Percentiles rank a stretch among this genome's conserved stretches.
Evolutionary conservation across 2,797 vertebrate species (phyloP).

Genomic region (Sebastes nivosus): DNA sequence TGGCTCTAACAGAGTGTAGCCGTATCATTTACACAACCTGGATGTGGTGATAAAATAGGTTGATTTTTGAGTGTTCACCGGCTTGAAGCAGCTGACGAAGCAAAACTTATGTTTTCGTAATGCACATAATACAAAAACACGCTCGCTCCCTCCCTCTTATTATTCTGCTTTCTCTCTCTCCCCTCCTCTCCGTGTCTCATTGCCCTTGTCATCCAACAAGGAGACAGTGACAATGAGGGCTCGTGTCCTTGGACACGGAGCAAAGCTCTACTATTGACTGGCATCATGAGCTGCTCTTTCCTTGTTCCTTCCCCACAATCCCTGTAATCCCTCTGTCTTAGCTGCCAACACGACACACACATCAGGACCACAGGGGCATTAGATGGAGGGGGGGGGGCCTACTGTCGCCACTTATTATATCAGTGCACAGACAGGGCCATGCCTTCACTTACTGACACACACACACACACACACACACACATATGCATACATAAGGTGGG

Average conservation of each 20-base stretch:
- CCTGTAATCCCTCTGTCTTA: constrained; percentile 77
- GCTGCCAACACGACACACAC: constrained; percentile 73
- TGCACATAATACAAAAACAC: constrained; percentile 1
- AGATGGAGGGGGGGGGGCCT: constrained; percentile 33
- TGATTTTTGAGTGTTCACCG: constrained; percentile 20
- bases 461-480: constrained; percentile 10
- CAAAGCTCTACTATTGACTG: constrained; percentile 76
- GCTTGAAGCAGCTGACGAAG: constrained; percentile 8
- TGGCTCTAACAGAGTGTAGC: not conserved
- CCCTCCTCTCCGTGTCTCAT: constrained; percentile 3
- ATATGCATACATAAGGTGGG: constrained; percentile 14
- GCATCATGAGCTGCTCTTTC: constrained; percentile 78
- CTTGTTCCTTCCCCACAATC: constrained; percentile 69
- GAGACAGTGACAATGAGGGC: constrained; percentile 69
- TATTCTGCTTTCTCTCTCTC: not conserved
- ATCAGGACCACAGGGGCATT: constrained; percentile 68
- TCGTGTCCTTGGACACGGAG: constrained; percentile 74
- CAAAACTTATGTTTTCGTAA: constrained; percentile 4
- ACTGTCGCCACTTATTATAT: constrained; percentile 78
- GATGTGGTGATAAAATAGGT: constrained; percentile 21
- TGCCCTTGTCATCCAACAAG: constrained; percentile 72
- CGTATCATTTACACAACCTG: constrained; percentile 21
- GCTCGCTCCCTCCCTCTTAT: not conserved
- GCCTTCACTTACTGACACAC: constrained; percentile 49
- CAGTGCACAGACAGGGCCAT: constrained; percentile 51